Evolutionary conservation across 30 jellyfish, hydroid and myxozoan species (phyloP).

Genomic region (Chironex yamaguchii): DNA sequence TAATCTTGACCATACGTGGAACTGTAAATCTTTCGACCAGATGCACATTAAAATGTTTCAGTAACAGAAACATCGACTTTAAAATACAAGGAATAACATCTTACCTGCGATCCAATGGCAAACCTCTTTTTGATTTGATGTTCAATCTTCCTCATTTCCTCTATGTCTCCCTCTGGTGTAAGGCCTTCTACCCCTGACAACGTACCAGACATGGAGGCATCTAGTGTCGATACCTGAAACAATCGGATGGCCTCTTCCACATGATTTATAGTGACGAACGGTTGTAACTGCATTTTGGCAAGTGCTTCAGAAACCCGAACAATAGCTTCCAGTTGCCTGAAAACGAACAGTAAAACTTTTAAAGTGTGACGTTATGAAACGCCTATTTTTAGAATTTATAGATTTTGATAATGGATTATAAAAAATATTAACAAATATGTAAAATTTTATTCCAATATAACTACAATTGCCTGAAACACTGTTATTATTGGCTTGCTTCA

Average conservation of each 20-base stretch:
- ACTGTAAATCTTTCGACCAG: no score
- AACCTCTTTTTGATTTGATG: conserved; percentile 89
- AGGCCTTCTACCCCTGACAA: conserved; percentile 99
- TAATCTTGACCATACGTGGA: no score
- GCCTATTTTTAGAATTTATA: no score
- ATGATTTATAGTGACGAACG: conserved; percentile 89
- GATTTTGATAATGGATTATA: no score
- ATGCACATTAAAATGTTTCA: no score
- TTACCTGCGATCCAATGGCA: conserved; percentile 99
- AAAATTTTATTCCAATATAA: no score
- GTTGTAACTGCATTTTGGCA: conserved; percentile 96
- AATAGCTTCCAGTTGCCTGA: conserved; percentile 96
- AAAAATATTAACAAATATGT: no score
- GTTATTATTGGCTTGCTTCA: no score
- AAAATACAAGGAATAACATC: background rate
- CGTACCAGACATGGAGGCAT: conserved; percentile 96
- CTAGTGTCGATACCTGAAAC: conserved; percentile 97
- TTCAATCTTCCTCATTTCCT: conserved; percentile 92
- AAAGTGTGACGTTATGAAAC: no score
- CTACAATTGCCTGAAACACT: no score
- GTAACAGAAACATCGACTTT: background rate
- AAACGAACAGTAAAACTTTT: background rate
- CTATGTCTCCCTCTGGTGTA: conserved; percentile 94
- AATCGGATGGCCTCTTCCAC: conserved; percentile 98
- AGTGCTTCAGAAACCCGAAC: conserved; percentile 94